phyloP scores from a whole-genome alignment of 1,140 invertebrate species.

The Heterodera schachtii region DNA sequence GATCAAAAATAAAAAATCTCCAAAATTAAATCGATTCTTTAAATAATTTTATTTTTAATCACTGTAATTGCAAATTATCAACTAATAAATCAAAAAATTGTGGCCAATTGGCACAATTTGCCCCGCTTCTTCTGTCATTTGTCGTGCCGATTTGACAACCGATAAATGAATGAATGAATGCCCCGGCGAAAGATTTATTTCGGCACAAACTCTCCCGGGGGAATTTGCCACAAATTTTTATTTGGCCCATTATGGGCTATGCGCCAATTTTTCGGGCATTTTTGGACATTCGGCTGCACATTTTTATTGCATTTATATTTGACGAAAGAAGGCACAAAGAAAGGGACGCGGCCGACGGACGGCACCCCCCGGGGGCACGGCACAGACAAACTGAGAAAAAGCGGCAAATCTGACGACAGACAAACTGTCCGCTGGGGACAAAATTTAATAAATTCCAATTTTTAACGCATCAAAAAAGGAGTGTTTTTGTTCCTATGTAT shows the following conservation, averaged over 20 bases:
- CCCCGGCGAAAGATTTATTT: no score
- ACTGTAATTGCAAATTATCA: no score
- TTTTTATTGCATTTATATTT: conserved; percentile 1
- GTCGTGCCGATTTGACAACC: neutral
- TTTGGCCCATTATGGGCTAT: no score
- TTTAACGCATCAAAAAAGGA: no score
- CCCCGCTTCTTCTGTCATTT: neutral
- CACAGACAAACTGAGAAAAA: neutral
- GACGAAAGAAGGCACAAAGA: neutral
- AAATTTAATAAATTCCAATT: no score
- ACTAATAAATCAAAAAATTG: neutral
- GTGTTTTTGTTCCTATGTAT: no score
- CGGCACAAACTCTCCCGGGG: neutral
- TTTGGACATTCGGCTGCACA: neutral
- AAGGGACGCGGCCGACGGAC: neutral
- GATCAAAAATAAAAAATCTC: no score
- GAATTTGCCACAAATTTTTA: neutral
- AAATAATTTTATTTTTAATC: no score
- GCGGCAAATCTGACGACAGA: neutral
- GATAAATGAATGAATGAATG: neutral
- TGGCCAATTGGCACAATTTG: neutral
- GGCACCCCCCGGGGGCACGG: no score
- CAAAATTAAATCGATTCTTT: no score
- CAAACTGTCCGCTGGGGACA: neutral
- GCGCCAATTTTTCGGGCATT: neutral